A percentile compares a stretch with the other conserved stretches of the same genome.
Conservation (phyloP, 2,888 invertebrate species). For the Seladonia tumulorum region DNA sequence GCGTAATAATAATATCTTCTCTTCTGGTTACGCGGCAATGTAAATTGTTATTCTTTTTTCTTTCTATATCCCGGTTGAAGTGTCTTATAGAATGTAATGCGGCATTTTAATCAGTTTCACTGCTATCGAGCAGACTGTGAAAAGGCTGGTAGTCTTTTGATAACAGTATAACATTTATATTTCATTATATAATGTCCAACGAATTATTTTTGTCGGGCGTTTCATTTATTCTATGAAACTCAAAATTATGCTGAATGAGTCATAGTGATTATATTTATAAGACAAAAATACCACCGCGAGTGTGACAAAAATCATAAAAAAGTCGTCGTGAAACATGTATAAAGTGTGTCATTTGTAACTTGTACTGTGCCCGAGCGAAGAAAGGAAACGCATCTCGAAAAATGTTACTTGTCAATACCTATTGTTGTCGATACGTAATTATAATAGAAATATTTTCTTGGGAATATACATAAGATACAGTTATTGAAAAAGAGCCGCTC, state of each 20-base stretch:
- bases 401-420: conserved; percentile 68
- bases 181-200: conserved; percentile 30
- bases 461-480: conserved; percentile 48
- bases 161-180: conserved; percentile 38
- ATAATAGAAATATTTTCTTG: conserved; percentile 68
- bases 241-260: background rate
- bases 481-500: conserved; percentile 37
- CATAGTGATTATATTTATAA: conserved; percentile 22
- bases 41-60: conserved; percentile 31
- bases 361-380: conserved; percentile 64
- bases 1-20: conserved; percentile 23
- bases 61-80: conserved; percentile 25
- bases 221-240: conserved; percentile 31
- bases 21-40: conserved; percentile 31
- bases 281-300: conserved; percentile 13
- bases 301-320: conserved; percentile 44
- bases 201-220: conserved; percentile 8
- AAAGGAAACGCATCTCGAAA: conserved; percentile 59
- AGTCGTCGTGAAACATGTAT: conserved; percentile 29
- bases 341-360: conserved; percentile 55
- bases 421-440: conserved; percentile 60
- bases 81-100: conserved; percentile 17
- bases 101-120: conserved; percentile 26
- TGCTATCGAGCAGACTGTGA: conserved; percentile 22
- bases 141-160: conserved; percentile 29